Evolutionary conservation across 2,888 invertebrate species (phyloP), one percentile per base, ranked within the genome.

Genomic region (Rotaria macrura): DNA sequence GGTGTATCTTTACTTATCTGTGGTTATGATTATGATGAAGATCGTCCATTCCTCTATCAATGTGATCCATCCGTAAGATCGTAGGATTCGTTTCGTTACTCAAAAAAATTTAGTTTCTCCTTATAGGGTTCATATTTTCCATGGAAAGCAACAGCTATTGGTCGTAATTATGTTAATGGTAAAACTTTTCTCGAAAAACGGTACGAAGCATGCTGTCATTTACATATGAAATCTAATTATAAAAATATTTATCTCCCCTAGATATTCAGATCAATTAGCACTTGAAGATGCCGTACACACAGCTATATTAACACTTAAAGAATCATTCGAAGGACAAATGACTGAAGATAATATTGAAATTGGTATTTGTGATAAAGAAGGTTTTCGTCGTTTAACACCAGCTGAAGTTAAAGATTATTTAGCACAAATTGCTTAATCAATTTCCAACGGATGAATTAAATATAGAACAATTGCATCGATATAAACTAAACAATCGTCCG

Each of bases 81-180:
- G n/a, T n/a, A n/a, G n/a, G n/a, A n/a, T n/a, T n/a, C n/a, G n/a
- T n/a, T n/a, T n/a, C n/a, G n/a, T n/a, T n/a, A n/a, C n/a, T n/a
- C n/a, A n/a, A n/a, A n/a, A n/a, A n/a, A n/a, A n/a, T n/a, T n/a
- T n/a, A n/a, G 65, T 52, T 85, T 86, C 83, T 89, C 83, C 88
- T n/a, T n/a, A n/a, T n/a, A 92, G 92, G 99, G 99, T 1, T 97
- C 99, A 0, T 99, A 97, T 92, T 99, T 98, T 91, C 97, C 99
- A 0, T 99, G 99, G 99, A 98, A 99, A 91, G 98, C 99, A 10
- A 99, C 99, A 7, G 98, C 99, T 0, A 96, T 99, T 95, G 99
- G 99, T 74, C 99, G 98, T 92, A 99, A 98, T 91, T 95, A 95
- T 89, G 94, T 96, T 55, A 99, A 97, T 90, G 98, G 98, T 14